Percentiles rank a stretch among this genome's conserved stretches.
phyloP scores from a whole-genome alignment of 35 echinoderm and acorn worm genomes.

The Chiridota heheva region DNA sequence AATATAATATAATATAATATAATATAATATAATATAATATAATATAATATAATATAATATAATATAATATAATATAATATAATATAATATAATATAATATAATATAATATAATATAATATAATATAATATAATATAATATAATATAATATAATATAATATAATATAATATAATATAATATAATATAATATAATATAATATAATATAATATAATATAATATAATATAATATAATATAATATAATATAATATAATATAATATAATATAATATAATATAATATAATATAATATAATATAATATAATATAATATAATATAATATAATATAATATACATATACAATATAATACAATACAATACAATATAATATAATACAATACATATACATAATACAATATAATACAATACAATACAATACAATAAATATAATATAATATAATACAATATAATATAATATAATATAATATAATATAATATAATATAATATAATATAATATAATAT shows the following conservation, averaged over 20 bases:
- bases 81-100: too few relatives aligned
- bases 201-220: conserved; percentile 11
- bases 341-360: background rate
- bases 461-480: background rate
- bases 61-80: too few relatives aligned
- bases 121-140: too few relatives aligned
- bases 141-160: background rate
- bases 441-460: background rate
- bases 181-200: conserved; percentile 8
- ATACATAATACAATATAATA: background rate
- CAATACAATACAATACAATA: background rate
- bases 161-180: conserved; percentile 8
- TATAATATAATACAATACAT: background rate
- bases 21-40: too few relatives aligned
- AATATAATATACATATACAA: background rate
- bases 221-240: conserved; percentile 11
- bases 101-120: too few relatives aligned
- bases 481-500: background rate
- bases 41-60: too few relatives aligned
- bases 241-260: background rate
- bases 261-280: conserved; percentile 6
- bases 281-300: conserved; percentile 11
- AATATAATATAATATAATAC: background rate
- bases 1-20: too few relatives aligned
- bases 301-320: conserved; percentile 11